Evolutionary conservation across 2,888 invertebrate genomes (phyloP).

Genomic region (Tetramorium bicarinatum): DNA sequence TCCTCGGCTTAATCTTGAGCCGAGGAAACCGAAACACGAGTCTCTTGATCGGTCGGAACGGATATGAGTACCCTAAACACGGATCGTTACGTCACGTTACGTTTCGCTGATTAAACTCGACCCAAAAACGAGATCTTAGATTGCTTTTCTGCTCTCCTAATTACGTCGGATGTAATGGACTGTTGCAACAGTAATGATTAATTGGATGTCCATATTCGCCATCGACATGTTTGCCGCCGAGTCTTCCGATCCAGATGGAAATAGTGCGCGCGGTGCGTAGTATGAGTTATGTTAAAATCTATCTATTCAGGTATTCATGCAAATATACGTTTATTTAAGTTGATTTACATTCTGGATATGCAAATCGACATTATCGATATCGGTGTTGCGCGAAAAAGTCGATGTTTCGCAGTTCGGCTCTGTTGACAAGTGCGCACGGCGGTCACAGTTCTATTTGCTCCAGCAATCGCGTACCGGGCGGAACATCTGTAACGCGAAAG

Average conservation of each 20-base stretch:
- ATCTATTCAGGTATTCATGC: constrained; percentile 50
- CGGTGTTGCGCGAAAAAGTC: background rate
- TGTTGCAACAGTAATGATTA: constrained; percentile 2
- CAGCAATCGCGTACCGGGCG: background rate
- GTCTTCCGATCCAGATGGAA: constrained; percentile 23
- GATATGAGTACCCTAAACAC: background rate
- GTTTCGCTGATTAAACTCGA: background rate
- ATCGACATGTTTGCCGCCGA: background rate
- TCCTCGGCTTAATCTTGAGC: constrained; percentile 28
- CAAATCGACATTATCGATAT: constrained; percentile 32
- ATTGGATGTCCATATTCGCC: constrained; percentile 36
- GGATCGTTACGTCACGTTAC: background rate
- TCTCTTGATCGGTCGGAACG: background rate
- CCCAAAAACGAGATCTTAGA: background rate
- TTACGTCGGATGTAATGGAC: background rate
- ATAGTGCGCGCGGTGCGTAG: background rate
- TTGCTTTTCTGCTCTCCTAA: background rate
- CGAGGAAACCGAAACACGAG: constrained; percentile 8
- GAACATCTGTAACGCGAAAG: constrained; percentile 13
- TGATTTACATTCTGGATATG: constrained; percentile 43
- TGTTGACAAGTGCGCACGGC: constrained; percentile 5
- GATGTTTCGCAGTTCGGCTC: background rate
- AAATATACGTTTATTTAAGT: constrained; percentile 34
- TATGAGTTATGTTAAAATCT: constrained; percentile 30
- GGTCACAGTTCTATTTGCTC: background rate